phyloP scores from a whole-genome alignment of 2,888 invertebrate genomes.

The Nomada fabriciana region DNA sequence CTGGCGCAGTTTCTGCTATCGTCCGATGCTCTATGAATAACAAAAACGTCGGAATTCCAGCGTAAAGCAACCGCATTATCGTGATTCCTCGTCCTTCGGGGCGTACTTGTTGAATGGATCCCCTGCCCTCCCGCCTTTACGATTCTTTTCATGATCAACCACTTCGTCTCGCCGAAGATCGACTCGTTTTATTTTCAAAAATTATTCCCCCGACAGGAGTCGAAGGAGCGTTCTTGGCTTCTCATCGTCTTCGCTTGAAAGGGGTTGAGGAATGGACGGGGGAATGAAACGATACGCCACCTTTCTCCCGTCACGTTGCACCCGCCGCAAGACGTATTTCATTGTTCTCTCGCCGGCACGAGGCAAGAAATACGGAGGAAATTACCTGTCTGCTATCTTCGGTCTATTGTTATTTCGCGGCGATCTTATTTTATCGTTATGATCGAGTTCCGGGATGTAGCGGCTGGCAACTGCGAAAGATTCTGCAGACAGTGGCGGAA shows the following conservation, averaged over 20 bases:
- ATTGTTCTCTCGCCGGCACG: conserved; percentile 51
- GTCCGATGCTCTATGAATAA: conserved; percentile 40
- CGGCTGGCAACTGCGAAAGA: conserved; percentile 3
- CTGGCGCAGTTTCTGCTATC: conserved; percentile 24
- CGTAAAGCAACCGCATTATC: conserved; percentile 44
- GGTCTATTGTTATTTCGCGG: conserved; percentile 49
- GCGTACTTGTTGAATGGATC: conserved; percentile 61
- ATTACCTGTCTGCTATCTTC: conserved; percentile 54
- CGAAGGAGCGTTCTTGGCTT: neutral
- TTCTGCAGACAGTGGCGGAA: neutral
- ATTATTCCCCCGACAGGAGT: conserved; percentile 43
- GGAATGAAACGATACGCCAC: conserved; percentile 15
- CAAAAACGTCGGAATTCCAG: conserved; percentile 23
- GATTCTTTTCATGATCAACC: conserved; percentile 44
- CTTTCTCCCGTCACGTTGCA: conserved; percentile 50
- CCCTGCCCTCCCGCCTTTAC: neutral
- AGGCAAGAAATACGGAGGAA: conserved; percentile 50
- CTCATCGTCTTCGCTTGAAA: conserved; percentile 23
- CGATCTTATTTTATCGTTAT: conserved; percentile 43
- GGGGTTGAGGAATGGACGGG: neutral
- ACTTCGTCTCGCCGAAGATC: conserved; percentile 21
- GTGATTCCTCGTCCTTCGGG: neutral
- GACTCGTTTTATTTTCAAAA: conserved; percentile 38
- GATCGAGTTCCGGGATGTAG: conserved; percentile 39
- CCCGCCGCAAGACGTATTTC: conserved; percentile 38